These are phyloP conservation scores for Gastrophryne carolinensis DNA, from an alignment of 2,797 vertebrate genomes.

Conservation along the genomic window DNA sequence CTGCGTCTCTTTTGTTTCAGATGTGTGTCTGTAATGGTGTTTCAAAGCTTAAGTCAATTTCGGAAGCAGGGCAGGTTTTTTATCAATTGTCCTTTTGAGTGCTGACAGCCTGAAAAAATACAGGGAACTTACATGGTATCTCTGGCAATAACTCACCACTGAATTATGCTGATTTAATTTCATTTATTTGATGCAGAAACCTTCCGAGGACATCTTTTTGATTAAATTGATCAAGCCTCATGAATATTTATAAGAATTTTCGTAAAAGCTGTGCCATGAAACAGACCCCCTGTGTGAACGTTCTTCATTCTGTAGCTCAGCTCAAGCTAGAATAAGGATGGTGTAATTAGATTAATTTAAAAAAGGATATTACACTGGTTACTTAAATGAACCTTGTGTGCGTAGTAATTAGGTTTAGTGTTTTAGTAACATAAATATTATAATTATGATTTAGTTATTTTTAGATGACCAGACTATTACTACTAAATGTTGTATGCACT, in stretches of 20 bases:
- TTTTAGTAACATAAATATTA: background rate
- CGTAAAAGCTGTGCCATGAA: conserved; percentile 62
- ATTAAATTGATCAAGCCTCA: conserved; percentile 66
- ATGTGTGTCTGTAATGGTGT: background rate
- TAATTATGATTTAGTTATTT: too few relatives aligned
- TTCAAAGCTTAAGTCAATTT: conserved; percentile 24
- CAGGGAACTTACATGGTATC: background rate
- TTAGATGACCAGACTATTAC: too few relatives aligned
- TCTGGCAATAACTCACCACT: conserved; percentile 47
- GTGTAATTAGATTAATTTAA: conserved; percentile 39
- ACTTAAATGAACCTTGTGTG: too few relatives aligned
- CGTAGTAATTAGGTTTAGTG: background rate
- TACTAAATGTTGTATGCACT: too few relatives aligned
- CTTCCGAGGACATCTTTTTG: conserved; percentile 63
- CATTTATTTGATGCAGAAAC: conserved; percentile 57
- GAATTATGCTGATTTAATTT: conserved; percentile 63
- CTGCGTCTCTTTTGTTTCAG: background rate
- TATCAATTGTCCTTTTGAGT: conserved; percentile 26
- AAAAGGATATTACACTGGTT: background rate
- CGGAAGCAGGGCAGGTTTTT: background rate
- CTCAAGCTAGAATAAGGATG: conserved; percentile 33
- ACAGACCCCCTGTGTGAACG: conserved; percentile 55
- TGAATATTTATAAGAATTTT: conserved; percentile 67
- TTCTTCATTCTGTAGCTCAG: conserved; percentile 9
- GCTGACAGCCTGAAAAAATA: conserved; percentile 35